A percentile compares a stretch with the other conserved stretches of the same genome.
phyloP scores from a whole-genome alignment of 1,140 invertebrate species.

The Macrostomum lignano region DNA sequence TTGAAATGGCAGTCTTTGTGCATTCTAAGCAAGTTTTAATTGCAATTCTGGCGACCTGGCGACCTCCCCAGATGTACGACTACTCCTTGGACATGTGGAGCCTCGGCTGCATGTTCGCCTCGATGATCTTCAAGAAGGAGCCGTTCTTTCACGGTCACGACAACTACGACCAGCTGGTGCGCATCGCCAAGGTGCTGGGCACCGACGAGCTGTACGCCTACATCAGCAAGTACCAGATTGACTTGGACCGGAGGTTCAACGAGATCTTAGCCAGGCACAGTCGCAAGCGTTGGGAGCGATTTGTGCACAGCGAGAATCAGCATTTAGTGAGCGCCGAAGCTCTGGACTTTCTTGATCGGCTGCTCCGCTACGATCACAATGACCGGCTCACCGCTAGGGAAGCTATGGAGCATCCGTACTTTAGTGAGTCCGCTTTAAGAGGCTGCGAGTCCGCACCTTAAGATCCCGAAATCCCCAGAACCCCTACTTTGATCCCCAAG shows the following conservation, averaged over 20 bases:
- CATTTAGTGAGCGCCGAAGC: conserved; percentile 92
- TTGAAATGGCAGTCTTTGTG: too few relatives aligned
- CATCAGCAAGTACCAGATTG: conserved; percentile 97
- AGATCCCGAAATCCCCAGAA: too few relatives aligned
- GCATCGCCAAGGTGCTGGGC: conserved; percentile 95
- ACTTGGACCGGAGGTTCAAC: conserved; percentile 46
- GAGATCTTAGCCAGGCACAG: conserved; percentile 38
- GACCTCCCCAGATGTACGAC: conserved; percentile 99
- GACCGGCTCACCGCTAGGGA: conserved; percentile 87
- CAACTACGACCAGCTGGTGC: conserved; percentile 95
- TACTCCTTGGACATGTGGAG: conserved; percentile 96
- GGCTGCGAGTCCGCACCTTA: too few relatives aligned
- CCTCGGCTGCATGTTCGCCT: conserved; percentile 91
- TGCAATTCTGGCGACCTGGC: too few relatives aligned
- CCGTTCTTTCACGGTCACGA: conserved; percentile 99
- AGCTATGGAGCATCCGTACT: conserved; percentile 30
- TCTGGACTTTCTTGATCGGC: conserved; percentile 89
- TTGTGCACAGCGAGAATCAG: conserved; percentile 95
- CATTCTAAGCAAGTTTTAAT: too few relatives aligned
- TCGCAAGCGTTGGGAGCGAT: conserved; percentile 91
- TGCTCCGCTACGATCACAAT: conserved; percentile 86
- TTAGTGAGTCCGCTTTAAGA: too few relatives aligned
- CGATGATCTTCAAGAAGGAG: conserved; percentile 99
- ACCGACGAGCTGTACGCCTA: conserved; percentile 97
- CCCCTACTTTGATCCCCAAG: too few relatives aligned